phyloP scores from a whole-genome alignment of 2,113 vertebrate genomes.

The Saimiri boliviensis region DNA sequence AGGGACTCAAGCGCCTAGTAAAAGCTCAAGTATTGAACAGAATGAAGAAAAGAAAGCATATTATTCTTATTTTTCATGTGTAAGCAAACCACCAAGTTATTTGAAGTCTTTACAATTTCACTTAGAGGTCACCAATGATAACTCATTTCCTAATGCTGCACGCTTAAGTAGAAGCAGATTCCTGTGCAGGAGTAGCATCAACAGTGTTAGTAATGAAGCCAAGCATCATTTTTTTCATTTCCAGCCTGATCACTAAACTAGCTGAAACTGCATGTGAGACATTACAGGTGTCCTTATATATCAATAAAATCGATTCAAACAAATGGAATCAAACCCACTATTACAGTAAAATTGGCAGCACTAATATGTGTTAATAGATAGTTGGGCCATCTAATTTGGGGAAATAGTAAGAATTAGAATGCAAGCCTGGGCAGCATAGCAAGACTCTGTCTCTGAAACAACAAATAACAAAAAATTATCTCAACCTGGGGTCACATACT shows the following conservation, averaged over 20 bases:
- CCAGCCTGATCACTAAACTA: conserved; percentile 67
- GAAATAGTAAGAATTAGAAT: conserved; percentile 78
- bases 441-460: no score
- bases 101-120: conserved; percentile 57
- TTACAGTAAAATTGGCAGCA: conserved; percentile 79
- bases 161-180: conserved; percentile 53
- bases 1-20: neutral
- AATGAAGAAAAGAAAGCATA: neutral
- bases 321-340: conserved; percentile 80
- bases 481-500: no score
- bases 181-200: neutral
- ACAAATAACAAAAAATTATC: no score
- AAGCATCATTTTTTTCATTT: conserved; percentile 70
- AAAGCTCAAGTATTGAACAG: conserved; percentile 41
- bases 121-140: conserved; percentile 47
- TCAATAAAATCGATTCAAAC: conserved; percentile 84
- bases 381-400: conserved; percentile 77
- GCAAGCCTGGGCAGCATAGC: neutral
- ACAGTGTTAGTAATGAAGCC: conserved; percentile 46
- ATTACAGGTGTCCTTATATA: conserved; percentile 76
- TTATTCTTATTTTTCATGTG: neutral
- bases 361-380: conserved; percentile 81
- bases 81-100: neutral
- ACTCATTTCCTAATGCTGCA: conserved; percentile 48
- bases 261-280: conserved; percentile 69